Base-by-base conservation (phyloP, 1,140 invertebrate species). In the Streblospio benedicti region DNA sequence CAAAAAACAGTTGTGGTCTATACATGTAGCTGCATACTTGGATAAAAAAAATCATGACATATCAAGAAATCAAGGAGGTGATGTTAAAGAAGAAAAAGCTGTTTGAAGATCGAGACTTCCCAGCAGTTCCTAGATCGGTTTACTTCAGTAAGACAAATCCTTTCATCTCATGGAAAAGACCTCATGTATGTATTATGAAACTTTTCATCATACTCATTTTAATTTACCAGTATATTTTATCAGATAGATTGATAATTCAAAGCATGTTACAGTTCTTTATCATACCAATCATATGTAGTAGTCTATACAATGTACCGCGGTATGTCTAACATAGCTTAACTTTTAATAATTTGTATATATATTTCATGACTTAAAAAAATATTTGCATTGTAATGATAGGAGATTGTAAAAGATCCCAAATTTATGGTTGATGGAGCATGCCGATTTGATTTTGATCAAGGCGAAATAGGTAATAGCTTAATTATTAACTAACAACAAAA, bases 51-150 rank as follows among this genome's bases (percentile, higher is more conserved):
- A n/a, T n/a, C n/a, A n/a, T n/a, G n/a, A n/a, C n/a, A n/a, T n/a
- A n/a, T n/a, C n/a, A n/a, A n/a, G n/a, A n/a, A n/a, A n/a, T n/a
- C n/a, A n/a, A n/a, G n/a, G n/a, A n/a, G n/a, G n/a, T n/a, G n/a
- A n/a, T n/a, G n/a, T n/a, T n/a, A n/a, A n/a, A n/a, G n/a, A n/a
- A n/a, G n/a, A n/a, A n/a, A n/a, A n/a, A n/a, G n/a, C n/a, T 87
- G 14, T 88, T 82, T 69, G 85, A 87, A 62, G 86, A 87, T 71
- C 79, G 79, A 0, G 85, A 87, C 54, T 87, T 87, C 73, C 77
- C 82, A 2, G 77, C 84, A 0, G 72, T 71, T 20, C 76, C 83
- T n/a, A 73, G 75, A 30, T 79, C 83, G 12, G 73, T 86, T 4
- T 85, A 82, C 68, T 80, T 77, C 66, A 80, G 82, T 63, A 63